phyloP scores from a whole-genome alignment of 1,140 invertebrate species.

The Microplitis demolitor region DNA sequence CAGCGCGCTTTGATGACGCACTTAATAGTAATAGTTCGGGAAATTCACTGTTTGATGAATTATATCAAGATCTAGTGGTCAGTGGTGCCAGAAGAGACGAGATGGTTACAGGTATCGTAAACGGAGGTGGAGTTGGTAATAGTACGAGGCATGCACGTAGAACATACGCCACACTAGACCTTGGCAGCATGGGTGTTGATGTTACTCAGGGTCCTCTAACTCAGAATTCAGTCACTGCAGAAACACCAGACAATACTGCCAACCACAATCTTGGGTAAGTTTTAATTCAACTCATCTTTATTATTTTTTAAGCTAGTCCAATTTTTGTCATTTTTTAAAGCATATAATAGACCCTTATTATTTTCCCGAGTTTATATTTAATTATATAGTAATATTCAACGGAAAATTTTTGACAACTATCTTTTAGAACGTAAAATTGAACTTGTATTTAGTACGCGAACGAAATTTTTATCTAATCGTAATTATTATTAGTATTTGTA shows the following conservation, averaged over 20 bases:
- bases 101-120: conserved; percentile 39
- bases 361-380: no score
- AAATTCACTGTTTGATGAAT: conserved; percentile 64
- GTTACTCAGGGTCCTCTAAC: conserved; percentile 68
- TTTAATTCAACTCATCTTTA: neutral
- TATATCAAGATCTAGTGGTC: conserved; percentile 69
- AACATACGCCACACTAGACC: conserved; percentile 69
- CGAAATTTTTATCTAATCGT: no score
- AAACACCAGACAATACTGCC: conserved; percentile 66
- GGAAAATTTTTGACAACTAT: no score
- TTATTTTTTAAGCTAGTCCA: no score
- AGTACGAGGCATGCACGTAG: conserved; percentile 63
- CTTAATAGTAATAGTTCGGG: conserved; percentile 74
- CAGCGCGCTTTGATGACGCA: conserved; percentile 76
- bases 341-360: no score
- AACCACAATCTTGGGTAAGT: conserved; percentile 63
- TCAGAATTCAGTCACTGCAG: conserved; percentile 63
- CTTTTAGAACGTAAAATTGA: no score
- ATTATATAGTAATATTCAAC: no score
- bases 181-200: conserved; percentile 75
- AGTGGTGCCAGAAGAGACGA: conserved; percentile 59
- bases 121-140: conserved; percentile 33
- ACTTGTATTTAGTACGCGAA: no score
- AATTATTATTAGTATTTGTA: neutral
- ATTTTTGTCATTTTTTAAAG: no score